phyloP scores from a whole-genome alignment of 2,113 vertebrate species.

The Podocnemis expansa region DNA sequence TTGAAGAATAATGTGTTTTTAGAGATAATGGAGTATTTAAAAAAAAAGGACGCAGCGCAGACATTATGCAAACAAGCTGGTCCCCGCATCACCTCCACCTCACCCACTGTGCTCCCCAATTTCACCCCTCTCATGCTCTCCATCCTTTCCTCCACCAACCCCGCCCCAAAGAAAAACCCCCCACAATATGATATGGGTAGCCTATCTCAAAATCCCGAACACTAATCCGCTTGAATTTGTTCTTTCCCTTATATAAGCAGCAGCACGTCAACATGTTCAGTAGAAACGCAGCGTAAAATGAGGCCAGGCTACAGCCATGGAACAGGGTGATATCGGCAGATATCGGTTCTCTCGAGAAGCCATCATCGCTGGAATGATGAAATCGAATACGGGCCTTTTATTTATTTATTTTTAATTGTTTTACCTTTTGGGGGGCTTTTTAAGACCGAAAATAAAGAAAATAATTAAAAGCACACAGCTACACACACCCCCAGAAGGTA shows the following conservation, averaged over 20 bases:
- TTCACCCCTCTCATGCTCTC: slow-evolving; percentile 64
- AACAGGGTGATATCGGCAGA: slow-evolving; percentile 64
- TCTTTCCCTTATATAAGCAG: slow-evolving; percentile 84
- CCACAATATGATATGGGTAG: slow-evolving; percentile 76
- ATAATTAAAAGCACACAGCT: slow-evolving; percentile 62
- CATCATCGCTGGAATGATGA: slow-evolving; percentile 55
- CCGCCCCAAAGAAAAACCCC: slow-evolving; percentile 70
- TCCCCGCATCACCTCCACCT: slow-evolving; percentile 76
- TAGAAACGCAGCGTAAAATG: slow-evolving; percentile 78
- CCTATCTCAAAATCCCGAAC: slow-evolving; percentile 83
- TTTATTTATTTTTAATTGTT: neutral
- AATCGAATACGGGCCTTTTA: slow-evolving; percentile 44
- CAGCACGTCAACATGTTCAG: slow-evolving; percentile 81
- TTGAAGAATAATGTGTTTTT: slow-evolving; percentile 84
- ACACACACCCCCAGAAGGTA: slow-evolving; percentile 61
- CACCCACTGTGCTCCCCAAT: slow-evolving; percentile 61
- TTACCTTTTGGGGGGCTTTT: too few species aligned
- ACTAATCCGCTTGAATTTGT: slow-evolving; percentile 81
- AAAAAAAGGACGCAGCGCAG: slow-evolving; percentile 70
- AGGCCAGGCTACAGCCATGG: slow-evolving; percentile 75
- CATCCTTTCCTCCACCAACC: slow-evolving; percentile 64
- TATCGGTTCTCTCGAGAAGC: slow-evolving; percentile 65
- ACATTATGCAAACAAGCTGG: slow-evolving; percentile 79
- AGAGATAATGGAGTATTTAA: slow-evolving; percentile 80
- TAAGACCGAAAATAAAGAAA: slow-evolving; percentile 66